These are phyloP conservation scores for Gnathonemus longibarbis DNA, from an alignment of 2,113 vertebrate species.

Conservation along the genomic window DNA sequence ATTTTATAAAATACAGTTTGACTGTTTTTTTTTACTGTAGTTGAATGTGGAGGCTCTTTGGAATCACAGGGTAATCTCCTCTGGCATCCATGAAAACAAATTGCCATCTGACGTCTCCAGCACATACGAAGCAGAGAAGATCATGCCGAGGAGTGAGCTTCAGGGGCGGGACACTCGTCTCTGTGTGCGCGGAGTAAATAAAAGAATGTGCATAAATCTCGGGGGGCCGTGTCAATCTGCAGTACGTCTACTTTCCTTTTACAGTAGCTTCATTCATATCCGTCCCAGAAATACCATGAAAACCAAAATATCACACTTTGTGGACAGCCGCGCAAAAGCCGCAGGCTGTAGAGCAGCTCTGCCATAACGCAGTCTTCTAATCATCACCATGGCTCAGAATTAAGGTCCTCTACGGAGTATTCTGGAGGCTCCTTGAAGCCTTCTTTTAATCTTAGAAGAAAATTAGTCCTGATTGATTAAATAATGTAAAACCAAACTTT, in stretches of 20 bases:
- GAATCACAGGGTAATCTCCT: constrained; percentile 28
- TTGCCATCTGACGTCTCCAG: neutral
- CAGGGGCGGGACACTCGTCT: neutral
- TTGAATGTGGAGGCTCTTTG: constrained; percentile 32
- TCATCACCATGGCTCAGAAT: neutral
- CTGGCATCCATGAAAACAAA: constrained; percentile 29
- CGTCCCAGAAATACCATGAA: neutral
- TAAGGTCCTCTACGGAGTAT: neutral
- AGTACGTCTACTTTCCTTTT: neutral
- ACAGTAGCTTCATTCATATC: neutral
- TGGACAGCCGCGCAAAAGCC: neutral
- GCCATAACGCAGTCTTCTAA: neutral
- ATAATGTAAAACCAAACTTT: constrained; percentile 51
- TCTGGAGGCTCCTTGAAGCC: neutral
- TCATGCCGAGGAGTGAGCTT: neutral
- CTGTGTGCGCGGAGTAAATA: neutral
- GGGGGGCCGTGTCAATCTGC: neutral
- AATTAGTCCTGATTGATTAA: constrained; percentile 44
- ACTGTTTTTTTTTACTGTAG: constrained; percentile 52
- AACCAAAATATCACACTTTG: neutral
- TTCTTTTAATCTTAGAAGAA: constrained; percentile 21
- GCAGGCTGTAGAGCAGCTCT: neutral
- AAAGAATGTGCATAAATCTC: neutral
- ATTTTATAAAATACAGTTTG: constrained; percentile 84
- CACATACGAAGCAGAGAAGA: neutral